phyloP scores from a whole-genome alignment of 2,888 invertebrate genomes.

The Ferdinandea cuprea region DNA sequence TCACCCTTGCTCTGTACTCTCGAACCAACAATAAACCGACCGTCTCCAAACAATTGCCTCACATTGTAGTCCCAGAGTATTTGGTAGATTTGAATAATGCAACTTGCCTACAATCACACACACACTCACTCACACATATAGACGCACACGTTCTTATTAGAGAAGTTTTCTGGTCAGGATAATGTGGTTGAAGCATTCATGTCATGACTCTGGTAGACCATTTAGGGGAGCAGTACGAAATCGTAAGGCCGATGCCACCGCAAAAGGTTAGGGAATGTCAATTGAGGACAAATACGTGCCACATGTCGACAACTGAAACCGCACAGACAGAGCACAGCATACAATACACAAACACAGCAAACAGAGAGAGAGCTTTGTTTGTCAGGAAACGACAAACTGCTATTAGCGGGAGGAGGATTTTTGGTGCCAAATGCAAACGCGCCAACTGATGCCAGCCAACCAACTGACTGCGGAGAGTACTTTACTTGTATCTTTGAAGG shows the following conservation, averaged over 20 bases:
- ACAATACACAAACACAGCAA: neutral
- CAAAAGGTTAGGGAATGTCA: slow-evolving; percentile 32
- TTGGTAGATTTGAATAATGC: slow-evolving; percentile 27
- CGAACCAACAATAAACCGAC: neutral
- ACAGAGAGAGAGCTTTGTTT: slow-evolving; percentile 3
- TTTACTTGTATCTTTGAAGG: neutral
- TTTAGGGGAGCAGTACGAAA: slow-evolving; percentile 9
- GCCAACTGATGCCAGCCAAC: too few relatives aligned
- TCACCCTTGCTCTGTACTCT: neutral
- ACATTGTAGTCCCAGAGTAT: neutral
- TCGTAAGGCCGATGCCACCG: slow-evolving; percentile 2
- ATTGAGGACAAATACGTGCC: slow-evolving; percentile 41
- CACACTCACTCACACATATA: neutral
- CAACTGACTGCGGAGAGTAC: neutral
- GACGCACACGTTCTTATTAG: neutral
- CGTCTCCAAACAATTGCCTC: slow-evolving; percentile 5
- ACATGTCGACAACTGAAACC: slow-evolving; percentile 39
- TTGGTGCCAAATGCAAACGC: too few relatives aligned
- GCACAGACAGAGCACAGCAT: slow-evolving; percentile 1
- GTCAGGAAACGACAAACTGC: slow-evolving; percentile 12
- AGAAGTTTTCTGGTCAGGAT: slow-evolving; percentile 14
- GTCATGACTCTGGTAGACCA: slow-evolving; percentile 35
- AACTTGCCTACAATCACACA: too few relatives aligned
- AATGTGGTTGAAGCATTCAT: slow-evolving; percentile 25
- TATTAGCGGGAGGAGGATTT: slow-evolving; percentile 4